These are phyloP conservation scores for Acleris emargana DNA, from an alignment of 2,888 invertebrate genomes.

Conservation along the genomic window DNA sequence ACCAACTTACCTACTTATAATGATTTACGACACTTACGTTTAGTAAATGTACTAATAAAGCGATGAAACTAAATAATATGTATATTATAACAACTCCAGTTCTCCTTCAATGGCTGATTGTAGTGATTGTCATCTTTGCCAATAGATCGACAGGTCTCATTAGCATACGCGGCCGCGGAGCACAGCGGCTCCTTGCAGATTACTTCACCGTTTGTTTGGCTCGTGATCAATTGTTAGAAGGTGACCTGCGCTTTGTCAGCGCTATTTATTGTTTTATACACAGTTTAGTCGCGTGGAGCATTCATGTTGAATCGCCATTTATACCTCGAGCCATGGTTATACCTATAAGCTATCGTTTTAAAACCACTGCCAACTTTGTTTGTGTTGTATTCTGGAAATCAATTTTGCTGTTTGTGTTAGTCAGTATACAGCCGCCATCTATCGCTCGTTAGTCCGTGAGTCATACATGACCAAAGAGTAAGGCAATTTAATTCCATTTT, in stretches of 20 bases:
- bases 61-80: neutral
- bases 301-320: neutral
- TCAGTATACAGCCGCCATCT: neutral
- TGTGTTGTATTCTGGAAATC: neutral
- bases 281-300: neutral
- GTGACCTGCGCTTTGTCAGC: conserved; percentile 15
- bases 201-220: conserved; percentile 32
- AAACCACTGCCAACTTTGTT: too few relatives aligned
- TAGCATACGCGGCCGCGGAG: conserved; percentile 11
- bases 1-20: neutral
- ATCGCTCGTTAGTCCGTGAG: conserved; percentile 9
- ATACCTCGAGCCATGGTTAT: too few relatives aligned
- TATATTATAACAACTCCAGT: too few relatives aligned
- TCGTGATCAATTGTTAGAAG: conserved; percentile 32
- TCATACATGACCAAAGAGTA: conserved; percentile 15
- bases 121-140: conserved; percentile 8
- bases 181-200: conserved; percentile 6
- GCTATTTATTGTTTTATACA: neutral
- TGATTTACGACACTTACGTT: neutral
- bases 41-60: neutral
- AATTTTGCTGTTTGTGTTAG: neutral
- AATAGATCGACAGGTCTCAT: conserved; percentile 8
- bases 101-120: neutral
- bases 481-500: conserved; percentile 13
- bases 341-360: too few relatives aligned